Percentiles rank a stretch among this genome's conserved stretches.
These are phyloP conservation scores for Etheostoma spectabile DNA, from an alignment of 2,113 vertebrate genomes.

Conservation along the genomic window DNA sequence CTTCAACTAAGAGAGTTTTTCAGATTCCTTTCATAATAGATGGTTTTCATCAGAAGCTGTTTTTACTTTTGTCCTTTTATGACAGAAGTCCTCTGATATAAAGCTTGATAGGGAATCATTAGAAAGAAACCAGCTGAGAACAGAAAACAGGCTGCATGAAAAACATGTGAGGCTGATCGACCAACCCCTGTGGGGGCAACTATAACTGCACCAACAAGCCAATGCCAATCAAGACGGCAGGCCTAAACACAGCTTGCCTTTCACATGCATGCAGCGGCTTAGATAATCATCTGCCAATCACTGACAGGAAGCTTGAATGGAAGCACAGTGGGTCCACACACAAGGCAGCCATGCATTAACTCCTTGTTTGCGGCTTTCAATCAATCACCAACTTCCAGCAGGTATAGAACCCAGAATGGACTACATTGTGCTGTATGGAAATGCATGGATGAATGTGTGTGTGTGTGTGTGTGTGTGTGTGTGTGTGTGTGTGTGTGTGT, in stretches of 20 bases:
- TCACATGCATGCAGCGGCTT: conserved; percentile 31
- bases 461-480: not conserved
- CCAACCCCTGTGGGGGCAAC: conserved; percentile 16
- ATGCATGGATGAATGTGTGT: not conserved
- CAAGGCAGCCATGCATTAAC: conserved; percentile 23
- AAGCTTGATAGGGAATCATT: not conserved
- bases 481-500: conserved; percentile 20
- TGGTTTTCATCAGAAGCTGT: not conserved
- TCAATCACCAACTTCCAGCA: conserved; percentile 21
- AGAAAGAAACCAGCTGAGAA: not conserved
- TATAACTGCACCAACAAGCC: conserved; percentile 31
- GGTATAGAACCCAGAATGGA: not conserved
- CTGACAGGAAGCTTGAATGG: conserved; percentile 38
- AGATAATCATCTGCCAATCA: conserved; percentile 59
- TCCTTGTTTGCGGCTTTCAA: conserved; percentile 30
- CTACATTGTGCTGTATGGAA: conserved; percentile 5
- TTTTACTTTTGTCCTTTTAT: not conserved
- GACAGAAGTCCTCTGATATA: not conserved
- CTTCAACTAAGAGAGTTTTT: not conserved
- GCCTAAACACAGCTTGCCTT: conserved; percentile 45
- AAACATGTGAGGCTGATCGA: conserved; percentile 11
- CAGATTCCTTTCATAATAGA: not conserved
- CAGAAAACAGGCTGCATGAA: conserved; percentile 13
- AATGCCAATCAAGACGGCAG: conserved; percentile 34
- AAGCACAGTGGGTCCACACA: conserved; percentile 32